A percentile compares a stretch with the other conserved stretches of the same genome.
Conservation (phyloP, 2,888 invertebrate species). For the Epinotia bilunana region DNA sequence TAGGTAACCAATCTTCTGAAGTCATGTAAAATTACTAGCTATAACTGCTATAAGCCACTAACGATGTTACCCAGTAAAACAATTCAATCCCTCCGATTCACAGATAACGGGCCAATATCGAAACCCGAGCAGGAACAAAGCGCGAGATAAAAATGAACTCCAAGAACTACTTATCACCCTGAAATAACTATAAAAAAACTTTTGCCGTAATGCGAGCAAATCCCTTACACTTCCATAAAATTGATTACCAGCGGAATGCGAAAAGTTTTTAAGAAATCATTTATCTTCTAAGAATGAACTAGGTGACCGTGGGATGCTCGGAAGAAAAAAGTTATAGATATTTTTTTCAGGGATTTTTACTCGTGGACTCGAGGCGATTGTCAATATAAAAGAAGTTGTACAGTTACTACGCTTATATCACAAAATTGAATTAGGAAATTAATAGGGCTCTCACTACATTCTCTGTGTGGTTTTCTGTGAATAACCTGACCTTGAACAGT, state of each 20-base stretch:
- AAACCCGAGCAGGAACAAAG: slow-evolving; percentile 21
- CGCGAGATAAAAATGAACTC: slow-evolving; percentile 29
- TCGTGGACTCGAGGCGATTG: background rate
- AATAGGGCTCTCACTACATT: too few species aligned
- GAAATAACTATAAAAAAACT: slow-evolving; percentile 31
- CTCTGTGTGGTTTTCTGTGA: too few species aligned
- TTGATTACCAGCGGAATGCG: slow-evolving; percentile 36
- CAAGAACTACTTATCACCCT: slow-evolving; percentile 24
- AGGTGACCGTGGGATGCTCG: slow-evolving; percentile 11
- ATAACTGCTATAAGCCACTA: slow-evolving; percentile 6
- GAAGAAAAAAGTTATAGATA: slow-evolving; percentile 1
- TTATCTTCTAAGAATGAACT: slow-evolving; percentile 29
- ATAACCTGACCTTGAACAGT: too few species aligned
- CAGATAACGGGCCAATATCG: slow-evolving; percentile 6
- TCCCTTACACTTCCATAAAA: slow-evolving; percentile 36
- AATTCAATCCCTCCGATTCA: slow-evolving; percentile 19
- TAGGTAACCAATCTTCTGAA: background rate
- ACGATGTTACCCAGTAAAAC: slow-evolving; percentile 36
- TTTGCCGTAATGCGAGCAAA: slow-evolving; percentile 24
- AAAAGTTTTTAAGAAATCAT: slow-evolving; percentile 37
- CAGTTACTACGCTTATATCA: too few species aligned
- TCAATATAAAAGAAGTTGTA: background rate
- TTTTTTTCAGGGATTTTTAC: background rate
- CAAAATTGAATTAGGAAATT: too few species aligned
- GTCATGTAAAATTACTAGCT: background rate